Evolutionary conservation across 2,888 invertebrate genomes (phyloP), one percentile per base, ranked within the genome.

Genomic region (Euplexia lucipara): DNA sequence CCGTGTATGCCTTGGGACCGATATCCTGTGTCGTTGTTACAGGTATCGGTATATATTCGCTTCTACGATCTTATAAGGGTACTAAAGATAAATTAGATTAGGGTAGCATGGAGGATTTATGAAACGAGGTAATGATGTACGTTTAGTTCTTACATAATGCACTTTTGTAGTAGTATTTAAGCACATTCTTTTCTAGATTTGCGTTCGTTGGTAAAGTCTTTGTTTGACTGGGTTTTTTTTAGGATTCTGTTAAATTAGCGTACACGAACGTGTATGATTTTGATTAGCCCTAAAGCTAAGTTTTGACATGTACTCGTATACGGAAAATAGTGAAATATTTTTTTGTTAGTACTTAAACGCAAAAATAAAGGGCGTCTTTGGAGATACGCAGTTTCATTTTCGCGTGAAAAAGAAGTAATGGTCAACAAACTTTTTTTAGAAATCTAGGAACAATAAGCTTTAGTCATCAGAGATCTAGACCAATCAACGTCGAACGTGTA

Each of bases 1-100:
- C 84, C 22, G 70, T 91, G 41, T 89, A 83, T 44, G 75, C 86
- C 26, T 86, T 88, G 22, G 90, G 90, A 14, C 89, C 91, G 0
- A 66, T 86, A 32, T 85, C 90, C 1, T 85, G 86, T 65, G 77
- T 85, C 0, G 65, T 88, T 3, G 62, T 89, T 3, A 75, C 82
- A 9, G 71, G 81, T 57, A 69, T 86, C 26, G 75, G 82, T 22
- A 48, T 84, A 32, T 78, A 84, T 62, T 81, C 77, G 10, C 41
- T 84, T 4, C 65, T 78, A 42, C 61, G 72, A 51, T 76, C 61
- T 26, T 67, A 72, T 47, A 41, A 52, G 20, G 59, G 45, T 35
- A 48, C 41, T n/a, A 75, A 83, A 41, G 47, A 61, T 63, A 84
- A 76, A 70, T 16, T 45, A 4, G 59, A 75, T 10, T 73, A 66